Conservation (phyloP, 2,113 vertebrate genomes). For the Dermatemys mawii region DNA sequence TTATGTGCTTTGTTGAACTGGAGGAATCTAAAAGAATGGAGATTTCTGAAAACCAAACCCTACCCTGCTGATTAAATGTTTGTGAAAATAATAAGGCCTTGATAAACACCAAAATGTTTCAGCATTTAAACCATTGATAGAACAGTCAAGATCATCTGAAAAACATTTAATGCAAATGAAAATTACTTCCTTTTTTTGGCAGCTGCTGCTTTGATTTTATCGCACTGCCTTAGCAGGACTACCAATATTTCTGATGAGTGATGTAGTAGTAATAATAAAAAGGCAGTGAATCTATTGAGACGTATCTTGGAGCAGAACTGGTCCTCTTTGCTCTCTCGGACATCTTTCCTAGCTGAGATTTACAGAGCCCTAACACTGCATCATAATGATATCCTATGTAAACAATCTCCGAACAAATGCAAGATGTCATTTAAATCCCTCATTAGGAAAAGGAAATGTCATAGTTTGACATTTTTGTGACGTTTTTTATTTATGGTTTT, state of each 20-base stretch:
- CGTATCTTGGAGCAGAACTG: conserved; percentile 36
- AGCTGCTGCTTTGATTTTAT: conserved; percentile 32
- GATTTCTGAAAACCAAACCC: conserved; percentile 25
- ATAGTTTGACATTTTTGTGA: conserved; percentile 13
- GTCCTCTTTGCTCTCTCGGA: conserved; percentile 22
- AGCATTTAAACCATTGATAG: background rate
- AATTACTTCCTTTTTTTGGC: conserved; percentile 25
- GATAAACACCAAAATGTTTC: background rate
- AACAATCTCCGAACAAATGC: conserved; percentile 54
- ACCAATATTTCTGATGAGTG: conserved; percentile 43
- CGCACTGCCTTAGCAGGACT: conserved; percentile 59
- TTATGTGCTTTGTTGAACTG: conserved; percentile 53
- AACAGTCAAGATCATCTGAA: conserved; percentile 9
- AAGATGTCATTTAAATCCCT: conserved; percentile 52
- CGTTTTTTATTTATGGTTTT: background rate
- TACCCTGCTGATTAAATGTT: background rate
- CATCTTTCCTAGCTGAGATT: conserved; percentile 52
- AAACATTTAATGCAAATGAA: conserved; percentile 30
- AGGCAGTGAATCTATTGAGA: conserved; percentile 21
- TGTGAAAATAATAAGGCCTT: background rate
- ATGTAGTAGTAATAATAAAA: conserved; percentile 27
- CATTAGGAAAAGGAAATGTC: conserved; percentile 54
- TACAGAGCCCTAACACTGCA: conserved; percentile 45
- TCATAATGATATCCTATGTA: conserved; percentile 53
- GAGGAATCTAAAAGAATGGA: background rate